Percentiles rank a stretch among this genome's conserved stretches.
phyloP scores from a whole-genome alignment of 2,113 vertebrate genomes.

The Orthonyx spaldingii region DNA sequence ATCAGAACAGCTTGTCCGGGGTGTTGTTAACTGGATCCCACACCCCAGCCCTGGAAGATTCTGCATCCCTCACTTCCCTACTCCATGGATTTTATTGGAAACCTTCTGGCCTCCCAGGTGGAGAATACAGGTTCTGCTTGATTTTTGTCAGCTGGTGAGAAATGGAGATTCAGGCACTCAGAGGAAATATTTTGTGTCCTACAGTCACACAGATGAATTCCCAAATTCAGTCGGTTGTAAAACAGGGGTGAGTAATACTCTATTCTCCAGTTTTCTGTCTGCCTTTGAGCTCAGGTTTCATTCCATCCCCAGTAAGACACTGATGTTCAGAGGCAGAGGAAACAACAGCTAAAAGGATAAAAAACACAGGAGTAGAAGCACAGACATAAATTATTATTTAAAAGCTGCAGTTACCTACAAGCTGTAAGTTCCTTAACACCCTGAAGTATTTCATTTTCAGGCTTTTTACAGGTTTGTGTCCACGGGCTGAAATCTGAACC shows the following conservation, averaged over 20 bases:
- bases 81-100: neutral
- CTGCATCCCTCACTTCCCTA: neutral
- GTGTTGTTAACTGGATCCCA: neutral
- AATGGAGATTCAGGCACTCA: neutral
- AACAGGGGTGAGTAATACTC: neutral
- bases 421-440: neutral
- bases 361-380: neutral
- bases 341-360: neutral
- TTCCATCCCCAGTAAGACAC: neutral
- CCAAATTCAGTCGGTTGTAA: neutral
- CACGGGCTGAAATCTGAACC: neutral
- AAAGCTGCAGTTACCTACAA: neutral
- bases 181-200: neutral
- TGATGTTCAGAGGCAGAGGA: neutral
- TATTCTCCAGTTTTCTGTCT: neutral
- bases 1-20: neutral
- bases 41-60: neutral
- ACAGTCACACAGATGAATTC: neutral
- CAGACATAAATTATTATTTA: neutral
- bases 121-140: neutral
- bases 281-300: neutral
- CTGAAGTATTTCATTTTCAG: neutral
- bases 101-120: neutral
- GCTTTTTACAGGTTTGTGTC: neutral
- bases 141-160: slow-evolving; percentile 1